phyloP scores from a whole-genome alignment of 2,797 vertebrate species.

The Rousettus madagascariensis region DNA sequence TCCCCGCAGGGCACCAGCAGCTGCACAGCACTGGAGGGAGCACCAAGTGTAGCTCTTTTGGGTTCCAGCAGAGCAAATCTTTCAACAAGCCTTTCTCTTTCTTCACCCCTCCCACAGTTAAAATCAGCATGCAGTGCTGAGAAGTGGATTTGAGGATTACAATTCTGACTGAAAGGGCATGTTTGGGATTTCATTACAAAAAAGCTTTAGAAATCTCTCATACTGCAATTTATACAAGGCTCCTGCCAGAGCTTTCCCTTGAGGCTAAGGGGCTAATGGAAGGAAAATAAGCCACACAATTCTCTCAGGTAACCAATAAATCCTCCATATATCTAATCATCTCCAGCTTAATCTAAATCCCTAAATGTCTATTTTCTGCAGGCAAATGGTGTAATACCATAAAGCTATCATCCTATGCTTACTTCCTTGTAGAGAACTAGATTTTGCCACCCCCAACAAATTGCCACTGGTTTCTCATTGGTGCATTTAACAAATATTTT shows the following conservation, averaged over 20 bases:
- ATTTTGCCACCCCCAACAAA: neutral
- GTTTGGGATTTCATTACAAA: neutral
- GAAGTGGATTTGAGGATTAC: neutral
- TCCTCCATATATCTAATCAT: neutral
- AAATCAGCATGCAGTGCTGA: neutral
- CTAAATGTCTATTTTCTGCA: neutral
- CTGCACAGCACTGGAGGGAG: neutral
- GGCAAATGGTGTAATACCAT: fast-evolving
- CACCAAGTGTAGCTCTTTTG: neutral
- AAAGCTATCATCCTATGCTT: neutral
- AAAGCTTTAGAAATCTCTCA: neutral
- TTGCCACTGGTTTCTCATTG: neutral
- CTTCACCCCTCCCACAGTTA: no score
- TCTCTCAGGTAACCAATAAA: neutral
- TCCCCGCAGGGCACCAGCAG: neutral
- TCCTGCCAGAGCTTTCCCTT: neutral
- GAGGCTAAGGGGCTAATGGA: neutral
- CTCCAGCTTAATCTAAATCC: neutral
- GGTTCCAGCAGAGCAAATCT: neutral
- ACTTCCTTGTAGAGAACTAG: neutral
- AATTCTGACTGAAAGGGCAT: neutral
- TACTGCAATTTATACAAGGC: neutral
- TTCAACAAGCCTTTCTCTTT: neutral
- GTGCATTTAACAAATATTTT: neutral
- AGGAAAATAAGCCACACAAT: neutral